These are phyloP conservation scores for Helarctos malayanus DNA, from an alignment of 2,797 vertebrate genomes.

Conservation along the genomic window DNA sequence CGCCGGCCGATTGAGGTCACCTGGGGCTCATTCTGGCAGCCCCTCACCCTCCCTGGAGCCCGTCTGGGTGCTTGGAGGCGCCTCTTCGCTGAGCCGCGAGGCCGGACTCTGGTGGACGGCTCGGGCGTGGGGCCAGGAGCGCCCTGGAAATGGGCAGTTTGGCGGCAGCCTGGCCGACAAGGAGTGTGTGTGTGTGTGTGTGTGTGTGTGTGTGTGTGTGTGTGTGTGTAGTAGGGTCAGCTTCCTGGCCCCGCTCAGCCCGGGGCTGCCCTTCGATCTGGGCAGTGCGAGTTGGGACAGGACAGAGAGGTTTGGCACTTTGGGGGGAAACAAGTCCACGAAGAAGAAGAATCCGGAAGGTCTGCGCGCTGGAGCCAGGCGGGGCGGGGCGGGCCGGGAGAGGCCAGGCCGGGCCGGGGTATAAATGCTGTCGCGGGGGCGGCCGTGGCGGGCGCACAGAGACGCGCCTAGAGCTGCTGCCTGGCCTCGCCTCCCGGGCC, in stretches of 20 bases:
- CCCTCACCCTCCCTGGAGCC: neutral
- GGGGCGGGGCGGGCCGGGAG: conserved; percentile 78
- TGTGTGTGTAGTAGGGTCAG: neutral
- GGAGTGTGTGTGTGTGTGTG: neutral
- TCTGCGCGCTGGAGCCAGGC: conserved; percentile 62
- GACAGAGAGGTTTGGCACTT: conserved; percentile 42
- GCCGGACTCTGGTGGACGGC: conserved; percentile 52
- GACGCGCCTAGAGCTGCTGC: conserved; percentile 65
- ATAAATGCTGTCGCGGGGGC: conserved; percentile 77
- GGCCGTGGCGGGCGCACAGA: conserved; percentile 44
- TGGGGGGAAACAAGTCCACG: neutral
- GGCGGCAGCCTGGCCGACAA: conserved; percentile 61
- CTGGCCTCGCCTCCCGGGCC: conserved; percentile 79
- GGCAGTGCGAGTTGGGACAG: conserved; percentile 37
- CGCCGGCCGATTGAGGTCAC: neutral
- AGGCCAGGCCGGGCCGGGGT: neutral
- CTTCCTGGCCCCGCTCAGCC: neutral
- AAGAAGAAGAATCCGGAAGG: conserved; percentile 54
- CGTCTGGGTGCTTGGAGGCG: conserved; percentile 35
- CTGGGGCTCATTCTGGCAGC: neutral
- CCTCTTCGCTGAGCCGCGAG: neutral
- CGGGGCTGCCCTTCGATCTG: neutral
- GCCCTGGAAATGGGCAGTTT: conserved; percentile 73
- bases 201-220: conserved; percentile 41
- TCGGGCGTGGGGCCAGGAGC: conserved; percentile 63